phyloP scores from a whole-genome alignment of 2,113 vertebrate genomes.

The Alethe diademata region DNA sequence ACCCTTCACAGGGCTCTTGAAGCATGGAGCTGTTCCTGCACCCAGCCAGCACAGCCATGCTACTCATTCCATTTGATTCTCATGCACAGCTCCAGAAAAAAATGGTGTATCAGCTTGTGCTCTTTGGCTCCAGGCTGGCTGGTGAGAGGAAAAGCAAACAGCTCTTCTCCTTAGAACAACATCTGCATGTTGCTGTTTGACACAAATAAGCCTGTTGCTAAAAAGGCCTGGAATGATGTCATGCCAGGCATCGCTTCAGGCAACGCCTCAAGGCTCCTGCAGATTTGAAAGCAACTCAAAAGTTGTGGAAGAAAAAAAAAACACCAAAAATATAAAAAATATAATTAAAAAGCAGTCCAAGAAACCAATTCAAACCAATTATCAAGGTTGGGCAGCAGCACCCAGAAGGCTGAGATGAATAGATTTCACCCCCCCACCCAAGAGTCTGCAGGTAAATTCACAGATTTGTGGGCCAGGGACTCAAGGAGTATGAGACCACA shows the following conservation, averaged over 20 bases:
- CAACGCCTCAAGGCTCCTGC: background rate
- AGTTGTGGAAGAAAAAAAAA: background rate
- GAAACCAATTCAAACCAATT: background rate
- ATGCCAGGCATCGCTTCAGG: background rate
- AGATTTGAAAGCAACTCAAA: background rate
- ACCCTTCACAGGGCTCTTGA: background rate
- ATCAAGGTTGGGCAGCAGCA: background rate
- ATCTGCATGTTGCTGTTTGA: constrained; percentile 42
- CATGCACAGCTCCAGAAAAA: background rate
- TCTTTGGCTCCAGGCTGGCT: background rate
- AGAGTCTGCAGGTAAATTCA: background rate
- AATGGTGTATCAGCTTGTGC: background rate
- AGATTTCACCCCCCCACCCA: background rate
- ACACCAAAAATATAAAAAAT: background rate
- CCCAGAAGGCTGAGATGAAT: background rate
- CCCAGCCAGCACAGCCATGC: background rate
- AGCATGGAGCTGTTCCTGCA: background rate
- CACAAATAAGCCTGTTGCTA: constrained; percentile 33
- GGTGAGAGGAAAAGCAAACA: background rate
- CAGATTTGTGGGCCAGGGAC: background rate
- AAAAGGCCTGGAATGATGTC: constrained; percentile 26
- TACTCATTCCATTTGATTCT: background rate
- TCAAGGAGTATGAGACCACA: background rate
- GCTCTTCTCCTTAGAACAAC: constrained; percentile 21
- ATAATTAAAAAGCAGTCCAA: background rate